Conservation (phyloP, 2,888 invertebrate species). For the Agapostemon virescens region DNA sequence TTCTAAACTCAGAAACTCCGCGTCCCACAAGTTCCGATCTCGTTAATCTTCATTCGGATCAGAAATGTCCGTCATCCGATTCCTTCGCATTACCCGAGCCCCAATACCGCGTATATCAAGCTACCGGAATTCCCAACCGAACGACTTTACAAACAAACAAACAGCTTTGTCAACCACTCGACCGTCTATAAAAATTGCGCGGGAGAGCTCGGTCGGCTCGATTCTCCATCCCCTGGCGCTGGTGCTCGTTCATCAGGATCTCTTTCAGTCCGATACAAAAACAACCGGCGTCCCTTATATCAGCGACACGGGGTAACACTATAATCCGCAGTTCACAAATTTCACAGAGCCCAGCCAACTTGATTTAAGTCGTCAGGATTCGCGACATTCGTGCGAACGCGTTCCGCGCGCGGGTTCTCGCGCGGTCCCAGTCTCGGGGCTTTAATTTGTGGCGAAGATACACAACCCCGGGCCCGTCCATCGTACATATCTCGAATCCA, state of each 20-base stretch:
- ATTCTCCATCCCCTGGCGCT: background rate
- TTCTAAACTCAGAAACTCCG: background rate
- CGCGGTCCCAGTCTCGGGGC: background rate
- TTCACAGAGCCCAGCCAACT: background rate
- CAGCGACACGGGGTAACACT: background rate
- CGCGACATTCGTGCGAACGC: background rate
- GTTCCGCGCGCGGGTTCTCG: background rate
- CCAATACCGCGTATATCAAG: background rate
- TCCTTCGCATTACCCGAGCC: background rate
- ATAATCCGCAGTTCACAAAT: conserved; percentile 21
- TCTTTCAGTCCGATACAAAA: background rate
- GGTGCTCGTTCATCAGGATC: conserved; percentile 19
- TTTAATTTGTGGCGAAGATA: conserved; percentile 36
- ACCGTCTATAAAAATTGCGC: conserved; percentile 7
- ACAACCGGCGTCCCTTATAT: conserved; percentile 9
- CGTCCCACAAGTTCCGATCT: background rate
- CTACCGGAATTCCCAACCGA: background rate
- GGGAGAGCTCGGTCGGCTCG: background rate
- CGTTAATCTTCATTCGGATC: conserved; percentile 1
- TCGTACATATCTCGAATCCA: conserved; percentile 26
- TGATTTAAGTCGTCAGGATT: conserved; percentile 29
- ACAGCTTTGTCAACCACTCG: conserved; percentile 1
- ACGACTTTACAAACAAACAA: background rate
- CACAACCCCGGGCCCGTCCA: background rate
- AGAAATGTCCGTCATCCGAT: background rate